Evolutionary conservation across 2,113 vertebrate species (phyloP), one percentile per base, ranked within the genome.

Genomic region (Scomber japonicus): DNA sequence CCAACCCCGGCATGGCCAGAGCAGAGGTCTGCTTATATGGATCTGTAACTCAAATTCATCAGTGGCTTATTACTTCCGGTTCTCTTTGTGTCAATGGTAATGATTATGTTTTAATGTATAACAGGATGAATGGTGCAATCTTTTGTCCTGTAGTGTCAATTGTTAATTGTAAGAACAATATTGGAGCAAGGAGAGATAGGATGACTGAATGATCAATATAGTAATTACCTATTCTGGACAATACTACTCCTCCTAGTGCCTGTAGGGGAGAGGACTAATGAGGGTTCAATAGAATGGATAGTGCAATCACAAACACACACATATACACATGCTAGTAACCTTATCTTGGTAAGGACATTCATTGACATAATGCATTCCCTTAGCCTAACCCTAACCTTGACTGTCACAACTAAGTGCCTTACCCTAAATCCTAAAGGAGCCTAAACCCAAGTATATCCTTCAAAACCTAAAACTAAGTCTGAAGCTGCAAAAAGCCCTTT

Each of bases 201-300:
- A 81, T 68, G 59, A 67, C 46, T 74, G 10, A 10, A 50, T 69
- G 69, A 86, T 91, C 87, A 70, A 82, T 89, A 82, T 10, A 40
- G 80, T 82, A 82, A 89, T 91, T 82, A 78, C 61, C 50, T 57
- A 64, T 44, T 64, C 49, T 76, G 44, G 61, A 78, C 62, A 71
- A 74, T 49, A 55, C 64, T 49, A 55, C 64, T 77, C 53, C 10
- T 62, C 6, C 48, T 35, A 40, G 14, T 63, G 7, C 50, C 35
- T 59, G 44, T 13, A 40, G 57, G 50, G 45, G 30, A 24, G 19
- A 10, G 50, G 67, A 61, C 56, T 82, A 85, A 71, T 50, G 49
- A 79, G 40, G 40, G 2, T 50, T 82, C 77, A 61, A 70, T 83
- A 70, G 53, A 54, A 68, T 24, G 51, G 55, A 66, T 21, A 73